Evolutionary conservation across 2,113 vertebrate species (phyloP).

Genomic region (Rissa tridactyla): DNA sequence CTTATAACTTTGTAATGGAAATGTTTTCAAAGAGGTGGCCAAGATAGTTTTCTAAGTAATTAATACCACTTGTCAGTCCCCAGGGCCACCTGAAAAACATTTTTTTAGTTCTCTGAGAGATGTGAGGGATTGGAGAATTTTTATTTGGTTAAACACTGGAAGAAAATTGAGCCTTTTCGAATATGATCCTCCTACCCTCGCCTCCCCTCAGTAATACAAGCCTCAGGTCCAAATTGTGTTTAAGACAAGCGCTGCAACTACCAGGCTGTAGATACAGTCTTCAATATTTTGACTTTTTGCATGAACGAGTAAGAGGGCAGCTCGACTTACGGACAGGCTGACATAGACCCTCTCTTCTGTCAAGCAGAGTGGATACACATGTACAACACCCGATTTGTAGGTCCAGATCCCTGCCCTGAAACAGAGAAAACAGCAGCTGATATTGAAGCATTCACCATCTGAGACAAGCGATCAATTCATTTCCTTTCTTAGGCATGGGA

Average conservation of each 20-base stretch:
- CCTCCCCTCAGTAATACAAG: neutral
- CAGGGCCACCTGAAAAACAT: neutral
- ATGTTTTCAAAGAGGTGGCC: neutral
- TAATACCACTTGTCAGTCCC: neutral
- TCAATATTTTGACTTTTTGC: neutral
- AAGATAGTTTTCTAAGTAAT: neutral
- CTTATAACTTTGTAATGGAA: neutral
- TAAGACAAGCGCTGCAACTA: neutral
- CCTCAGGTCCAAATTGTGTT: neutral
- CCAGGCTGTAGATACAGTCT: neutral
- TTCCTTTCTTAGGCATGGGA: neutral
- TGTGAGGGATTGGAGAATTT: neutral
- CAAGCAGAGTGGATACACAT: neutral
- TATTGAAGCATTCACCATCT: neutral
- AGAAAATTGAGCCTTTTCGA: neutral
- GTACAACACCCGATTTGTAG: neutral
- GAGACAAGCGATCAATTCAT: neutral
- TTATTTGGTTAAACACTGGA: neutral
- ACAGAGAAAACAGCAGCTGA: neutral
- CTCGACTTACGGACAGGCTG: neutral
- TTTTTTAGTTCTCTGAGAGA: neutral
- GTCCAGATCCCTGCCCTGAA: neutral
- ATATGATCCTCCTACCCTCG: neutral
- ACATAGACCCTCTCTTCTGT: neutral
- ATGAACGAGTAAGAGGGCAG: neutral